Base-by-base conservation (phyloP, 2,888 invertebrate species). In the Sericinus montela region DNA sequence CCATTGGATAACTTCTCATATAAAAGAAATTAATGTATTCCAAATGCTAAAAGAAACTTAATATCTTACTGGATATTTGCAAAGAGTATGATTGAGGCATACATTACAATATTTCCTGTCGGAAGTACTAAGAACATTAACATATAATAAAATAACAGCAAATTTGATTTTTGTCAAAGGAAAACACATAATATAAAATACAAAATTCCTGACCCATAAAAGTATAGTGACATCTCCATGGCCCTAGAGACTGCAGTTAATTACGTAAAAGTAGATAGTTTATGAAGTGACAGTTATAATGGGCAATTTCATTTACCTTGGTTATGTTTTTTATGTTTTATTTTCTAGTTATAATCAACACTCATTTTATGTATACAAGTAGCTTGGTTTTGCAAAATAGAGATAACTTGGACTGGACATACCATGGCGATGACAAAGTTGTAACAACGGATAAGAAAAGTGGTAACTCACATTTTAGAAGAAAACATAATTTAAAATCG, bases 321-420 rank as follows among this genome's bases (percentile, higher is more conserved):
- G 81, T 85, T 81, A 85, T 85, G 84, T 75, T 84, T 75, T 75
- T 76, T 74, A 58, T 71, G 63, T 74, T 77, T 65, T 61, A 67
- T 51, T 69, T 78, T 74, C 66, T 76, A 65, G 58, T 81, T 56
- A 55, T 79, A 54, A 63, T 62, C 53, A 65, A 67, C 56, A 47
- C 56, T 59, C 67, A 57, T 55, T 49, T 67, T 55, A 50, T 54
- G 43, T 47, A 58, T 52, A 51, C 59, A 57, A 61, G 67, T 65
- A 71, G 68, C 56, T 62, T 56, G 49, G 13, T 32, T 6, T 32
- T 42, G 15, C 30, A 16, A 32, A 19, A 42, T 6, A 40, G 10
- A 25, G 14, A 46, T 16, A 8, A 8, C 13, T 32, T 15, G 8
- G 15, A 14, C 13, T 30, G 25, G 42, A 15, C 7, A 4, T 15